These are phyloP conservation scores for Aspiorhynchus laticeps DNA, from an alignment of 2,113 vertebrate genomes.

Conservation along the genomic window DNA sequence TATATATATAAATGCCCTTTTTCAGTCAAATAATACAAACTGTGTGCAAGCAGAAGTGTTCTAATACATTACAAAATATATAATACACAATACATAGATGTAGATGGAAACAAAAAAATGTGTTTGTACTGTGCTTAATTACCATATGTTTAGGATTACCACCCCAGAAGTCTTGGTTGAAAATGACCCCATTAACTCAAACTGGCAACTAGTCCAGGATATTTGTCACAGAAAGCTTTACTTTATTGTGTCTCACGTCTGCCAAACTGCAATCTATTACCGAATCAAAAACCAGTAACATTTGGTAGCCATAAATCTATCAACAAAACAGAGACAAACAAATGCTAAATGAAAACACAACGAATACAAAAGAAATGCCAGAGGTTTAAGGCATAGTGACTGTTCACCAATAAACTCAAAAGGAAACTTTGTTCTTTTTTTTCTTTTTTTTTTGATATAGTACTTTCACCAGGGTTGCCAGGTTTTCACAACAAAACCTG, in stretches of 20 bases:
- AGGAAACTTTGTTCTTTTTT: neutral
- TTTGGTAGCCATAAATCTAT: conserved; percentile 42
- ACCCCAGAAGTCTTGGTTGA: conserved; percentile 49
- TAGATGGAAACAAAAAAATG: neutral
- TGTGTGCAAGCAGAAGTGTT: neutral
- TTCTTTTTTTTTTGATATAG: too few species aligned
- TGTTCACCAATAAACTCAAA: conserved; percentile 3
- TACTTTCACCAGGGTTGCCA: too few species aligned
- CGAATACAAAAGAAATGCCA: conserved; percentile 12
- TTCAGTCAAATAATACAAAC: too few species aligned
- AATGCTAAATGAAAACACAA: conserved; percentile 14
- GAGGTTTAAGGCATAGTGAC: neutral
- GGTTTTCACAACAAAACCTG: too few species aligned
- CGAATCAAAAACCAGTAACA: conserved; percentile 40
- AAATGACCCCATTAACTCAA: conserved; percentile 38
- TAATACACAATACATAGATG: neutral
- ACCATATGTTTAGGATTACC: conserved; percentile 55
- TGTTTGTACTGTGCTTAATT: conserved; percentile 10
- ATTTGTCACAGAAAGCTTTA: conserved; percentile 32
- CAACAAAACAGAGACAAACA: conserved; percentile 33
- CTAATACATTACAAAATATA: neutral
- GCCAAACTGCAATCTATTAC: conserved; percentile 37
- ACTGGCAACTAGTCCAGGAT: conserved; percentile 35
- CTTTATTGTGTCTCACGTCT: conserved; percentile 36
- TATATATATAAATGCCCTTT: too few species aligned